Base-by-base conservation (phyloP, 2,888 invertebrate species). In the Tanypteryx hageni region DNA sequence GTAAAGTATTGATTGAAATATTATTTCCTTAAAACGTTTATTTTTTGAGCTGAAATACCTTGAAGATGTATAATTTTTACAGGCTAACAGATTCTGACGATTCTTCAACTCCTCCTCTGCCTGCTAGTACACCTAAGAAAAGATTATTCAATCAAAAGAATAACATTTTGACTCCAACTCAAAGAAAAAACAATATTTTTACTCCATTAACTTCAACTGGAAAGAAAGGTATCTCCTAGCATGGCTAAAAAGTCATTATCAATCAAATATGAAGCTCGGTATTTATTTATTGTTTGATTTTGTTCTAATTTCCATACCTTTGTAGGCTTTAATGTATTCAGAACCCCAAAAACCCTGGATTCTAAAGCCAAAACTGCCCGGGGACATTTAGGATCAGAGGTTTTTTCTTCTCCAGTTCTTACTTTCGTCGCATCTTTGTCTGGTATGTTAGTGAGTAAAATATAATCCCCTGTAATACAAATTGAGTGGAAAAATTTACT, bases 361-460 rank as follows among this genome's bases (percentile, higher is more conserved):
- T 44, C 64, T 4, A 89, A 89, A 44, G 27, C n/a, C 58, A 64
- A 58, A 44, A 64, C 64, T 64, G 44, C 27, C 3, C 8, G n/a
- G 61, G n/a, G n/a, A 27, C 64, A 64, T 44, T 44, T 89, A 5
- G 64, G 22, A 0, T 89, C 89, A 10, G 68, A 13, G 31, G 27
- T 64, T 18, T 61, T 89, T 89, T 89, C 89, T 18, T 89, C 89
- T 56, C 89, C 89, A 18, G 5, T 89, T 61, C 89, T 93, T 13
- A 93, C 93, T 0, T 93, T 93, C 92, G 92, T 93, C 5, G 93
- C 93, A 92, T 93, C 93, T 57, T 56, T 93, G 64, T 93, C 93
- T 58, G 93, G 93, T 93, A 92, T 93, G 86, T 92, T 57, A 58
- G 92, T 92, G 84, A 59, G 92, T 84, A 2, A 16, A 61, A 18